Base-by-base conservation (phyloP, 2,797 vertebrate genomes). In the Ambastaia sidthimunki region DNA sequence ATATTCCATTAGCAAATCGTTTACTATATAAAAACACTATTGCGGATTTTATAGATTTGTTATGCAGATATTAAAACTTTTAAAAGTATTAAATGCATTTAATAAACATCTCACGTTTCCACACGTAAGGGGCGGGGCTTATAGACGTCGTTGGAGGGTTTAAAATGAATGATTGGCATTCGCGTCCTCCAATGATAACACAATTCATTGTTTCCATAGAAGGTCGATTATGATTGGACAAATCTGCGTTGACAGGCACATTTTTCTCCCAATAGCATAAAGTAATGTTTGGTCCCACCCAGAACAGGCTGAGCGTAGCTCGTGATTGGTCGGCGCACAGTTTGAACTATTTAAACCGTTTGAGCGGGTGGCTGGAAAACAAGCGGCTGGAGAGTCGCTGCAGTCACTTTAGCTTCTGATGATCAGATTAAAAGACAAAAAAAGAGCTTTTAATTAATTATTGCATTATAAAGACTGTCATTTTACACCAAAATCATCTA, bases 321-420 rank as follows among this genome's bases (percentile, higher is more conserved):
- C 34, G 15, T 66, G 70, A 86, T 86, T 86, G 65, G 85, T 74
- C 21, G 28, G 10, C 80, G 47, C 1, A 11, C 59, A 83, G 72
- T 80, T 86, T 78, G 80, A 87, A 83, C 60, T 83, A 52, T 78
- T 82, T 72, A 72, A 72, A 72, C 71, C 71, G 71, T 72, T 72
- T 54, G 47, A 48, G 47, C 47, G 47, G 47, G 47, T 15, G 47
- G 47, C 15, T 15, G 13, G 47, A 48, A 48, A 48, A 48, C 47
- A 48, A 48, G 47, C 9, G 13, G 47, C 13, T 41, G 37, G 5
- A 4, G 37, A 10, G 1, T 41, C 15, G 47, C 15, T 15, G 47
- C 12, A 48, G 34, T 37, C 34, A 7, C 31, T 7, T 6, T 7
- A 7, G 34, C 34, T 0, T 7, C 34, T 37, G 34, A 37, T 37